Base-by-base conservation (phyloP, 2,797 vertebrate genomes). In the Gymnodraco acuticeps region DNA sequence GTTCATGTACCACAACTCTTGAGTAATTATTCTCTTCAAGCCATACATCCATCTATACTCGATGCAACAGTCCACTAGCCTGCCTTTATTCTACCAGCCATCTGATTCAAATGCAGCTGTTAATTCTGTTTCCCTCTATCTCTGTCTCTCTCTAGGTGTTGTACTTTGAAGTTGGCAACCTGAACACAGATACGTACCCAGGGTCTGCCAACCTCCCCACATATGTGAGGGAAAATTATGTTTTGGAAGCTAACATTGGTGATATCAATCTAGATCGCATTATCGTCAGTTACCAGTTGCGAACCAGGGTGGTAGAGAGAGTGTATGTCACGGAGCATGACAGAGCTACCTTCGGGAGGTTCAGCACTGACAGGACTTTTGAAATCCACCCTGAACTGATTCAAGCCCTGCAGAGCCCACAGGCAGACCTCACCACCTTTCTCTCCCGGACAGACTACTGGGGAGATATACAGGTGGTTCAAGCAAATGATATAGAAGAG, bases 141-240 rank as follows among this genome's bases (percentile, higher is more conserved):
- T 23, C 31, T 33, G 31, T 33, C 31, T 7, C 31, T 46, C 10
- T 53, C n/a, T 43, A 85, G 85, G 19, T 53, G 33, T 13, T 3
- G 1, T 91, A 88, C 69, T 91, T 64, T 58, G 84, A 66, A 60
- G 80, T 89, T 3, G 89, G 89, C n/a, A 91, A 89, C 77, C 56
- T 88, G 66, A 91, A 77, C 76, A 55, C 64, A 14, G 69, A 68
- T 55, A 83, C 52, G 0, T 78, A 85, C 56, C 80, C 80, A 2
- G 54, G 12, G 0, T 63, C 87, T 62, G 66, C n/a, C 20, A 20
- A 86, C 73, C 83, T 89, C 10, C 87, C 86, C 0, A 0, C 16
- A 3, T 91, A 80, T n/a, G 86, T 91, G 58, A 86, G 76, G 20
- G 69, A 84, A 45, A 72, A 83, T 10, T 87, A 86, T 38, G 27